Evolutionary conservation across 2,888 invertebrate species (phyloP).

Genomic region (Plebejus argus): DNA sequence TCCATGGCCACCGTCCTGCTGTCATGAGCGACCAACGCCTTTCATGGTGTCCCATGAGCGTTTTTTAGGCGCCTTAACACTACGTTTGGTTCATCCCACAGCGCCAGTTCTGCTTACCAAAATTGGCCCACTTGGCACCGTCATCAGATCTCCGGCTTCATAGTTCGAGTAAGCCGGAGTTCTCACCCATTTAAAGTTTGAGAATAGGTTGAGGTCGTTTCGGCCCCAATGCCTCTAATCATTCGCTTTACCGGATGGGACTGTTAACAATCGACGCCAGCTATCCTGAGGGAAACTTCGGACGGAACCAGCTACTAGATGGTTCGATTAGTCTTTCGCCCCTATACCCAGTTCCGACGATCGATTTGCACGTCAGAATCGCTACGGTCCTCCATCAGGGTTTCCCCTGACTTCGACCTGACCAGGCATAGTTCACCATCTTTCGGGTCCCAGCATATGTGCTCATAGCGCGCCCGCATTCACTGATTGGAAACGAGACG

Average conservation of each 20-base stretch:
- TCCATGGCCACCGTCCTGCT: conserved; percentile 88
- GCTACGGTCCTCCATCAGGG: conserved; percentile 87
- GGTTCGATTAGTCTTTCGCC: conserved; percentile 87
- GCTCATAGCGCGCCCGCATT: conserved; percentile 81
- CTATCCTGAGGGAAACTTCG: conserved; percentile 89
- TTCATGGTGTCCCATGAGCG: conserved; percentile 63
- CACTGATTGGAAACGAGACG: conserved; percentile 40
- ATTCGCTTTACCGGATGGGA: conserved; percentile 88
- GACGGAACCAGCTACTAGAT: conserved; percentile 89
- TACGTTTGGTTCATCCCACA: conserved; percentile 88
- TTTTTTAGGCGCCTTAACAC: conserved; percentile 85
- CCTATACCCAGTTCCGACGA: conserved; percentile 88
- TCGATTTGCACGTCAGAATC: conserved; percentile 84
- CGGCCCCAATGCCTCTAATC: conserved; percentile 86
- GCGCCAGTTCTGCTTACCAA: conserved; percentile 91
- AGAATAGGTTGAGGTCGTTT: conserved; percentile 70
- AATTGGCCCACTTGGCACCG: conserved; percentile 83
- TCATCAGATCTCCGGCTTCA: conserved; percentile 84
- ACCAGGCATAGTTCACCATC: conserved; percentile 88
- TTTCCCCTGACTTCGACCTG: conserved; percentile 86
- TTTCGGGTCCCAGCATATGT: conserved; percentile 85
- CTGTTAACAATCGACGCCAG: conserved; percentile 81
- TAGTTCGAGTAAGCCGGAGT: conserved; percentile 77
- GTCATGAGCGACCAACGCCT: conserved; percentile 83
- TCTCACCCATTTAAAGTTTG: conserved; percentile 9